These are phyloP conservation scores for Eudyptes chrysolophus DNA, from an alignment of 2,113 vertebrate genomes.

Conservation along the genomic window DNA sequence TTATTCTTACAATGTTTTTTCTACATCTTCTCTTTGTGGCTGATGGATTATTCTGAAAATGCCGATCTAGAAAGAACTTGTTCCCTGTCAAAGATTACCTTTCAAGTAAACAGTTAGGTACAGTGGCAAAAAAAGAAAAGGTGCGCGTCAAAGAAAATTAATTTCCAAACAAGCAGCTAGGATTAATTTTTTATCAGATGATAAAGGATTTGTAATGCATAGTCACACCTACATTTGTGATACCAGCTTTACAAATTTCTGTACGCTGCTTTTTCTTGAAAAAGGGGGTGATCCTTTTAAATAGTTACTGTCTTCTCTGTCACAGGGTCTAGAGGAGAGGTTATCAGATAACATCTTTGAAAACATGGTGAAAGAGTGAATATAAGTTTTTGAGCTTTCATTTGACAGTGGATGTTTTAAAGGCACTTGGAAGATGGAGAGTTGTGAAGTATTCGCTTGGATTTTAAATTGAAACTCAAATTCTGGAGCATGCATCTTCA, in stretches of 20 bases:
- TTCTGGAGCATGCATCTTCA: neutral
- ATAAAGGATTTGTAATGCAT: neutral
- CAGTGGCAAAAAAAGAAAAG: neutral
- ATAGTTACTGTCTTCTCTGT: neutral
- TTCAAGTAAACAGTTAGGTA: neutral
- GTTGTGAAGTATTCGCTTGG: neutral
- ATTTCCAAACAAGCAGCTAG: neutral
- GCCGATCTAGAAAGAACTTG: neutral
- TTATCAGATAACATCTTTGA: neutral
- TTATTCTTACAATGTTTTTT: neutral
- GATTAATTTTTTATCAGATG: neutral
- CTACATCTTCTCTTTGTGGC: neutral
- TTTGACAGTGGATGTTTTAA: neutral
- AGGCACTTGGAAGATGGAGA: neutral
- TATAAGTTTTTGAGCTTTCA: neutral
- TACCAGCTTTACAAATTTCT: neutral
- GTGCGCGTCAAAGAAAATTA: neutral
- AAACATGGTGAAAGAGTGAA: neutral
- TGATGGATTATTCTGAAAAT: neutral
- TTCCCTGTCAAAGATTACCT: neutral
- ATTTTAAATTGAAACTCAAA: neutral
- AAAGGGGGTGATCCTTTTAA: neutral
- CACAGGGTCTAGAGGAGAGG: neutral
- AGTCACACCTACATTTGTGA: neutral
- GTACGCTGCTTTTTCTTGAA: neutral